These are phyloP conservation scores for Graphium colonna DNA, from an alignment of 2,888 invertebrate genomes.

Conservation along the genomic window DNA sequence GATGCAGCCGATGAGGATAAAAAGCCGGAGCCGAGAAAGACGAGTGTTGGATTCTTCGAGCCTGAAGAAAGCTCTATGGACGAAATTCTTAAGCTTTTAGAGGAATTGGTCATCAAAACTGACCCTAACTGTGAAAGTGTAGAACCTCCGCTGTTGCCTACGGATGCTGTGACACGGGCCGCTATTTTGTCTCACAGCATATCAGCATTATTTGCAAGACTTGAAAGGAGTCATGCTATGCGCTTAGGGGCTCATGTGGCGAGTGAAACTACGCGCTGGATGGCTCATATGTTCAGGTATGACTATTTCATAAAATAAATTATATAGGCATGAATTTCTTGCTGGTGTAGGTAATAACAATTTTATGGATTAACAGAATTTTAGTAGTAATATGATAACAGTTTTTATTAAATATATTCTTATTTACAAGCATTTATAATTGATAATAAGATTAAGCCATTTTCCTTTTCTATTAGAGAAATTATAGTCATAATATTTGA, in stretches of 20 bases:
- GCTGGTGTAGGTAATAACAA: no score
- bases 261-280: slow-evolving; percentile 92
- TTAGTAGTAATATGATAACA: no score
- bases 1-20: slow-evolving; percentile 63
- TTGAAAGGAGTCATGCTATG: slow-evolving; percentile 89
- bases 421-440: background rate
- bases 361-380: no score
- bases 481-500: background rate
- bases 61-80: slow-evolving; percentile 80
- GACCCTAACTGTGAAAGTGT: slow-evolving; percentile 82
- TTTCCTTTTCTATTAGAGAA: background rate
- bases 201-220: slow-evolving; percentile 90
- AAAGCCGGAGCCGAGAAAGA: slow-evolving; percentile 64
- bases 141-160: slow-evolving; percentile 81
- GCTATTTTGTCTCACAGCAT: slow-evolving; percentile 92
- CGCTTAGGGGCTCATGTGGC: slow-evolving; percentile 90
- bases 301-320: background rate
- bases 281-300: slow-evolving; percentile 91
- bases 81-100: slow-evolving; percentile 80
- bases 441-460: background rate
- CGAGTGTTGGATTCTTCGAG: slow-evolving; percentile 75
- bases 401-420: background rate
- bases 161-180: slow-evolving; percentile 79
- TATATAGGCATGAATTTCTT: background rate
- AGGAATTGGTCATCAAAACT: slow-evolving; percentile 81